Evolutionary conservation across 2,113 vertebrate species (phyloP), one percentile per base, ranked within the genome.

Genomic region (Rhabdomys dilectus): DNA sequence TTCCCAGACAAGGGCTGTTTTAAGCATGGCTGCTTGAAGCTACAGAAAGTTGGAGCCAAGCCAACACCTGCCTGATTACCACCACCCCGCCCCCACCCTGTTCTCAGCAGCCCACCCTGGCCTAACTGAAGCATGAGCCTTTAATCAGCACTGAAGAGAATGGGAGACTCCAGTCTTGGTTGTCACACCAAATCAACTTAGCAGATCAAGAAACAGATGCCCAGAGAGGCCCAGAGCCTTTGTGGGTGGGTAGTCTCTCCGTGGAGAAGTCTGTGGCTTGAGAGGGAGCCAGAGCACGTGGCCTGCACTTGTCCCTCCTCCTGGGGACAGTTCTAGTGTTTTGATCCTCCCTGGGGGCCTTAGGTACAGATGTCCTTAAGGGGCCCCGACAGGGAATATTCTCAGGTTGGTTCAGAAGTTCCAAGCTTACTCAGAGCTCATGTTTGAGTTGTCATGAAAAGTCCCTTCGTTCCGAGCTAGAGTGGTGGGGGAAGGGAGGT

Each of bases 351-450:
- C 17, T 36, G 72, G 42, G 58, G 89, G 51, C 89, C 60, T 7
- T 60, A 62, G 77, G 13, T 9, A 29, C 96, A 97, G 80, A 72
- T 93, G 92, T 60, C 66, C 90, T 53, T 39, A 31, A 22, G 86
- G 31, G 42, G 75, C 91, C 91, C 56, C 3, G 10, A 42, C 73
- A 93, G 94, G 98, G 96, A 98, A 98, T 96, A 91, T 97, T 90
- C 87, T 97, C 96, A 96, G 96, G 85, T 60, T 51, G 89, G 68
- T 95, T 51, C 96, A 98, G 97, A 98, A 98, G 98, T 98, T 97
- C 97, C 97, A 97, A 36, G 94, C 97, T 98, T 98, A 98, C 97
- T 98, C 98, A 98, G 97, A 98, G 91, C 92, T 98, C 94, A 96
- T 97, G 94, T 98, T 97, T 98, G 97, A 98, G 98, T 97, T 96